Evolutionary conservation across 2,888 invertebrate genomes (phyloP), one percentile per base, ranked within the genome.

Genomic region (Eilema depressum): DNA sequence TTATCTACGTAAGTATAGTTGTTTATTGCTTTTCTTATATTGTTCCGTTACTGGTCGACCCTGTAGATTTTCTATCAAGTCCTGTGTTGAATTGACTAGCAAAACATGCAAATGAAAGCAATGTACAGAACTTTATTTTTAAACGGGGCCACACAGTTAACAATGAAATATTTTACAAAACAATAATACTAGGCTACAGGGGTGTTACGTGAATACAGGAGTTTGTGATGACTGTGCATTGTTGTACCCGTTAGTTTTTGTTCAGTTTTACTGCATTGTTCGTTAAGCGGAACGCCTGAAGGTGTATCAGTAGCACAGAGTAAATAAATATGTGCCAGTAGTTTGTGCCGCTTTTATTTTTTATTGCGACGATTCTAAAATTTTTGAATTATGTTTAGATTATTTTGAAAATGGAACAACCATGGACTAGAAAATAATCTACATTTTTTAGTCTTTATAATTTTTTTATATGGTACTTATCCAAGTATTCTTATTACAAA

Each of bases 221-320:
- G 17, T 64, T 53, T 53, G 53, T 47, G 47, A 28, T 47, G 47
- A 47, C 25, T 26, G 28, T 12, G 47, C 28, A 64, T 64, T 64
- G 64, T 64, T 64, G 25, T 28, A 3, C 25, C 5, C 12, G n/a
- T 63, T 63, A 56, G 53, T 53, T 28, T 64, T 56, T 64, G 64
- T 56, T 64, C 30, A 12, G 56, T 30, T 30, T 64, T 53, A 53
- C n/a, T 64, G 41, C 12, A 53, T 63, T 63, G 64, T 53, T 64
- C 47, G 20, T 23, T 23, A 64, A 37, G n/a, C 23, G 1, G 28
- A 64, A 28, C n/a, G 4, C 20, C 37, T 20, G 12, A 11, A 63
- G 63, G 26, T 63, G 26, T 41, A 26, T 63, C 17, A 3, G 25
- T 63, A 63, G 41, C 47, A 47, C 47, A 47, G 7, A 47, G 5